Percentiles rank a stretch among this genome's conserved stretches.
phyloP scores from a whole-genome alignment of 2,113 vertebrate species.

The Chaetodon trifascialis region DNA sequence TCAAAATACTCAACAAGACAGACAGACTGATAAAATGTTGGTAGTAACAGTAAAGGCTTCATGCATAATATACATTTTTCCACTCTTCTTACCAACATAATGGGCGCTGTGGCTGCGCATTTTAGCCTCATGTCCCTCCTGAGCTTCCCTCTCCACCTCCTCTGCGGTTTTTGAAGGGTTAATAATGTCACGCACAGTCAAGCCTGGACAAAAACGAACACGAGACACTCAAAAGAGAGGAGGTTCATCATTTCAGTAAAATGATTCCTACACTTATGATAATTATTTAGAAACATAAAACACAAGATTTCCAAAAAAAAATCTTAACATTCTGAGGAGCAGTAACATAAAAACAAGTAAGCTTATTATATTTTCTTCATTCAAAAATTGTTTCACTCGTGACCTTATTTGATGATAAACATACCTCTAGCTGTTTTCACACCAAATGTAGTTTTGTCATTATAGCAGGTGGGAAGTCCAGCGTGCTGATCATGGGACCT shows the following conservation, averaged over 20 bases:
- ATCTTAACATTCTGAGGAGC: not conserved
- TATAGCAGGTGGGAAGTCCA: conserved; percentile 81
- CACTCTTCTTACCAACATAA: conserved; percentile 81
- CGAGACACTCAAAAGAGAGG: not conserved
- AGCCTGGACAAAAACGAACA: conserved; percentile 38
- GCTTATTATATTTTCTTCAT: accelerated
- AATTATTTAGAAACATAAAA: not conserved
- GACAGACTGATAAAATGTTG: not conserved
- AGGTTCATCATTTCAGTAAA: not conserved
- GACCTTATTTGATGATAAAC: not conserved
- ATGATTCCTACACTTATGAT: not conserved
- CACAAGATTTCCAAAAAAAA: not conserved
- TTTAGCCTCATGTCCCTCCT: conserved; percentile 83
- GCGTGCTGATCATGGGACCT: conserved; percentile 78
- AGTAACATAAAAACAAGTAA: not conserved
- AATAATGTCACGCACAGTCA: conserved; percentile 78
- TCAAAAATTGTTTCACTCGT: not conserved
- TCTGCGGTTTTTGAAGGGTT: conserved; percentile 86
- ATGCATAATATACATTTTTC: not conserved
- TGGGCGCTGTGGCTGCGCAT: conserved; percentile 86
- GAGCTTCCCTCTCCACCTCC: conserved; percentile 84
- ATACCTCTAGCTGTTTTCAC: conserved; percentile 69
- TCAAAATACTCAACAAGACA: not conserved
- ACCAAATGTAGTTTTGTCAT: conserved; percentile 85
- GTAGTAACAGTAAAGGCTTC: not conserved